Evolutionary conservation across 2,797 vertebrate genomes (phyloP).

Genomic region (Pteronotus mesoamericanus): DNA sequence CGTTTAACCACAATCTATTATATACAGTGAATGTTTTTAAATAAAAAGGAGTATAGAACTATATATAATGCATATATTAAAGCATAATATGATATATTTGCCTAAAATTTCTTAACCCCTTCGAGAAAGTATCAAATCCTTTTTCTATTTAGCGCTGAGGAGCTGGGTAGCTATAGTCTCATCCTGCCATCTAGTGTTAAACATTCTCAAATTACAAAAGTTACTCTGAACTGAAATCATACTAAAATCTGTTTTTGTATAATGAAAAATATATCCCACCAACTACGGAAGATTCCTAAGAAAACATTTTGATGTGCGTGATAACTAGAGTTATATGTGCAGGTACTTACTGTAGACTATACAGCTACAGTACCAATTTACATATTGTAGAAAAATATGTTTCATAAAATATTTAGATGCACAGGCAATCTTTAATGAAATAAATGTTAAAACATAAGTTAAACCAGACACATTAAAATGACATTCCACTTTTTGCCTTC

Average conservation of each 20-base stretch:
- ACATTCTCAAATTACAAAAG: not conserved
- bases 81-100: not conserved
- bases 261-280: not conserved
- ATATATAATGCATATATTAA: not conserved
- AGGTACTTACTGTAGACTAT: not conserved
- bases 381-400: not conserved
- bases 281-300: not conserved
- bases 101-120: not conserved
- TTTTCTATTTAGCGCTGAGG: not conserved
- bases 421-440: not conserved
- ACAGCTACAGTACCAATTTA: not conserved
- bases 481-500: not conserved
- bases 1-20: not conserved
- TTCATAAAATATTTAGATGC: not conserved
- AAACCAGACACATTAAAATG: not conserved
- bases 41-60: not conserved
- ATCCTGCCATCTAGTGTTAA: slow-evolving; percentile 71
- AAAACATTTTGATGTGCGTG: not conserved
- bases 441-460: not conserved
- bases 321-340: not conserved
- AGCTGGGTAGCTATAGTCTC: not conserved
- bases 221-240: not conserved
- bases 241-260: not conserved
- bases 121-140: not conserved
- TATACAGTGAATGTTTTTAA: not conserved